Evolutionary conservation across 2,113 vertebrate species (phyloP).

Genomic region (Tupaia tana): DNA sequence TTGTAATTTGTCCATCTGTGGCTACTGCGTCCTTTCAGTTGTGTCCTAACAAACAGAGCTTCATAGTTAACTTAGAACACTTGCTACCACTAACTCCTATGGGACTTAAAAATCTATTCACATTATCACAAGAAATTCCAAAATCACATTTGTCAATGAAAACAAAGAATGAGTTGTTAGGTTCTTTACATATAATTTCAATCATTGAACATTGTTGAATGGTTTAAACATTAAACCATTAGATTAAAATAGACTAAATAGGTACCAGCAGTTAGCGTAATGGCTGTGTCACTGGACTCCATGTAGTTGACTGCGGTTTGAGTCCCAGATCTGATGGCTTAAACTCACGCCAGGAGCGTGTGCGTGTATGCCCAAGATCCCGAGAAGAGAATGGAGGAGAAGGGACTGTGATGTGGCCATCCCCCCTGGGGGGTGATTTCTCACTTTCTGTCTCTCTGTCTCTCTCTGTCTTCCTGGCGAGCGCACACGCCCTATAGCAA

Average conservation of each 20-base stretch:
- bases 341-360: no score
- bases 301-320: no score
- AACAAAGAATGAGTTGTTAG: not conserved
- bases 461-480: no score
- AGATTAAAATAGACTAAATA: not conserved
- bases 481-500: no score
- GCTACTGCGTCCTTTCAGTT: not conserved
- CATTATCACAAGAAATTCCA: not conserved
- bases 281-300: no score
- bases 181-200: not conserved
- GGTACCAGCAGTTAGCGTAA: not conserved
- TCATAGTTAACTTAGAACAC: not conserved
- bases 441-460: no score
- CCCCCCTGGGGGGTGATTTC: no score
- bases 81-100: not conserved
- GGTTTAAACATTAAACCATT: not conserved
- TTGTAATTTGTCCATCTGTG: not conserved
- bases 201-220: constrained; percentile 11
- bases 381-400: no score
- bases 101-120: constrained; percentile 22
- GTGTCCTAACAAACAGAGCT: not conserved
- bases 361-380: no score
- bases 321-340: no score
- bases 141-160: not conserved
- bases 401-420: no score